Conservation (phyloP, 2,888 invertebrate genomes). For the Axea sp. region DNA sequence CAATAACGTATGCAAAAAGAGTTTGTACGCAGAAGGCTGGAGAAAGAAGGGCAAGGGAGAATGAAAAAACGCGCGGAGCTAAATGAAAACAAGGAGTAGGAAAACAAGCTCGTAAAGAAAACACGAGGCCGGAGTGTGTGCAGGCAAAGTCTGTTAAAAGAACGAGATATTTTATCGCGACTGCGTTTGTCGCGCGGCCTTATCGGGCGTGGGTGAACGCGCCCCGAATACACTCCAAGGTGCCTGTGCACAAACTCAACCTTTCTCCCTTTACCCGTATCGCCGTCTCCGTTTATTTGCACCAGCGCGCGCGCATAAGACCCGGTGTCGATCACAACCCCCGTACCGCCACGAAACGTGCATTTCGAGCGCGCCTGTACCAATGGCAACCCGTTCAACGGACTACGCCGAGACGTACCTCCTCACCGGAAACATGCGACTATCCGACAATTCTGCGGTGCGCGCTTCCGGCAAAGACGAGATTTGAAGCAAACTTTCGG, state of each 20-base stretch:
- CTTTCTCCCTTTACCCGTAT: neutral
- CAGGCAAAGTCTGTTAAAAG: constrained; percentile 23
- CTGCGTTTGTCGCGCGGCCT: constrained; percentile 60
- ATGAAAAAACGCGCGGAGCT: constrained; percentile 44
- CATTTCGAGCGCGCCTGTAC: constrained; percentile 75
- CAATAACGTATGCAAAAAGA: constrained; percentile 59
- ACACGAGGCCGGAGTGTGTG: constrained; percentile 16
- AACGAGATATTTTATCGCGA: constrained; percentile 59
- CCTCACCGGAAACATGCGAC: no score
- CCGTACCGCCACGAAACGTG: constrained; percentile 69
- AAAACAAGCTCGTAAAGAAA: constrained; percentile 62
- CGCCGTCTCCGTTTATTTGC: constrained; percentile 44
- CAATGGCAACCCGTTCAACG: constrained; percentile 66
- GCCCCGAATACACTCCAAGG: constrained; percentile 44
- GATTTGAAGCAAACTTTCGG: no score
- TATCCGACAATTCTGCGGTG: no score
- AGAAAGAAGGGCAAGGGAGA: constrained; percentile 41
- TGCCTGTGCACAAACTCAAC: constrained; percentile 24
- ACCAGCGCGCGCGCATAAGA: constrained; percentile 65
- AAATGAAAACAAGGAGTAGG: constrained; percentile 56
- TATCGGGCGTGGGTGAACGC: constrained; percentile 61
- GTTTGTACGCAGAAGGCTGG: constrained; percentile 30
- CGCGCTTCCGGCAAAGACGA: no score
- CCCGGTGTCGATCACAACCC: constrained; percentile 74
- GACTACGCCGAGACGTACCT: neutral